Conservation (phyloP, 2,888 invertebrate species). For the Pelosia muscerda region DNA sequence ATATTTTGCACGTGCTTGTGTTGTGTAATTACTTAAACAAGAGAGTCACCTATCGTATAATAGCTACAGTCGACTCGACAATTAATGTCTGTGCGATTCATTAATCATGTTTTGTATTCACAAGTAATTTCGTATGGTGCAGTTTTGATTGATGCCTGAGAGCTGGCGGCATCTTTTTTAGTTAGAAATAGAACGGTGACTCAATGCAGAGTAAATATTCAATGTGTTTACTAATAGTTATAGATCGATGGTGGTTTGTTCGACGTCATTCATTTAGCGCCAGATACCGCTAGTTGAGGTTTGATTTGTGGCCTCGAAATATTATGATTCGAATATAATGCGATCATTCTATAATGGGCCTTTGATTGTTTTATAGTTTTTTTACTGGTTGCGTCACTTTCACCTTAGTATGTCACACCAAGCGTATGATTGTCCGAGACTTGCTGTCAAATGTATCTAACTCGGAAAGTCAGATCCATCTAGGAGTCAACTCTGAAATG, state of each 20-base stretch:
- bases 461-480: too few relatives aligned
- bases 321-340: conserved; percentile 2
- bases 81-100: conserved; percentile 64
- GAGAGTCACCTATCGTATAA: conserved; percentile 45
- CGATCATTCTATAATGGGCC: neutral
- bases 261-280: conserved; percentile 45
- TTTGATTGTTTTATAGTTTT: conserved; percentile 11
- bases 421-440: too few relatives aligned
- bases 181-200: conserved; percentile 34
- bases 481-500: too few relatives aligned
- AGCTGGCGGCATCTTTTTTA: conserved; percentile 32
- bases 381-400: neutral
- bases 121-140: conserved; percentile 49
- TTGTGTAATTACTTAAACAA: conserved; percentile 56
- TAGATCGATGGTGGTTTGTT: conserved; percentile 29
- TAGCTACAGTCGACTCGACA: conserved; percentile 43
- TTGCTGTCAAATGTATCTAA: too few relatives aligned
- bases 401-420: neutral
- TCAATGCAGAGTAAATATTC: conserved; percentile 33
- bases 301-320: conserved; percentile 6
- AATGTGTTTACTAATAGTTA: conserved; percentile 33
- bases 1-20: conserved; percentile 48
- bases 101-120: conserved; percentile 62
- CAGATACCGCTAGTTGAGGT: conserved; percentile 39
- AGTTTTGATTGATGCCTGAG: conserved; percentile 52